Conservation (phyloP, 2,797 vertebrate species). For the Pelobates cultripes region DNA sequence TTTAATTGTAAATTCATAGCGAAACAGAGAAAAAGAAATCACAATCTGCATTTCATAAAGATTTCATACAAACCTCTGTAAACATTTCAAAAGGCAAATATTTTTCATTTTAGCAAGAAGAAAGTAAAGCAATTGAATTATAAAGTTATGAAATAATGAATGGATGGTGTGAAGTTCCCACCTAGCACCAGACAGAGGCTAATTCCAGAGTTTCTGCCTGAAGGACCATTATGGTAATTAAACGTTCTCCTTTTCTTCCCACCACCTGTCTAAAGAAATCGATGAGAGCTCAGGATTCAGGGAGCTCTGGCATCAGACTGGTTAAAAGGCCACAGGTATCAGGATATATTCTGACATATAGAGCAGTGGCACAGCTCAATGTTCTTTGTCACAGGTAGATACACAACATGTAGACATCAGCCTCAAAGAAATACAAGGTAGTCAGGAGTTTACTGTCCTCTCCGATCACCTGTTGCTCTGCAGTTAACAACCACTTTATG, state of each 20-base stretch:
- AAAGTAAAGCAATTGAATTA: neutral
- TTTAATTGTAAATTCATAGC: slow-evolving; percentile 3
- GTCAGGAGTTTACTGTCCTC: neutral
- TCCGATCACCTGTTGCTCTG: neutral
- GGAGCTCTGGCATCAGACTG: neutral
- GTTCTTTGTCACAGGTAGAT: neutral
- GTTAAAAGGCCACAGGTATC: slow-evolving; percentile 27
- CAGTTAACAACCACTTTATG: no score
- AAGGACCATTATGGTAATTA: neutral
- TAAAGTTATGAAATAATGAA: neutral
- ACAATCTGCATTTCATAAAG: slow-evolving; percentile 1
- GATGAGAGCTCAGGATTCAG: neutral
- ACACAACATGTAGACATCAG: no score
- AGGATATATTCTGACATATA: neutral
- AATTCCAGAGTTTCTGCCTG: neutral
- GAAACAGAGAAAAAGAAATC: neutral
- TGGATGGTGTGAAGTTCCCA: neutral
- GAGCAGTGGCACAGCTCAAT: neutral
- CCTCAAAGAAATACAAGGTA: no score
- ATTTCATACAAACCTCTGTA: slow-evolving; percentile 17
- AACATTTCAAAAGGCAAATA: slow-evolving; percentile 10
- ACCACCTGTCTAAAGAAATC: neutral
- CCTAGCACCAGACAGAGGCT: slow-evolving; percentile 6
- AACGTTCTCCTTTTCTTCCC: neutral
- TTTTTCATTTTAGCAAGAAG: neutral